A percentile compares a stretch with the other conserved stretches of the same genome.
Conservation (phyloP, 2,113 vertebrate genomes). For the Anas platyrhynchos region DNA sequence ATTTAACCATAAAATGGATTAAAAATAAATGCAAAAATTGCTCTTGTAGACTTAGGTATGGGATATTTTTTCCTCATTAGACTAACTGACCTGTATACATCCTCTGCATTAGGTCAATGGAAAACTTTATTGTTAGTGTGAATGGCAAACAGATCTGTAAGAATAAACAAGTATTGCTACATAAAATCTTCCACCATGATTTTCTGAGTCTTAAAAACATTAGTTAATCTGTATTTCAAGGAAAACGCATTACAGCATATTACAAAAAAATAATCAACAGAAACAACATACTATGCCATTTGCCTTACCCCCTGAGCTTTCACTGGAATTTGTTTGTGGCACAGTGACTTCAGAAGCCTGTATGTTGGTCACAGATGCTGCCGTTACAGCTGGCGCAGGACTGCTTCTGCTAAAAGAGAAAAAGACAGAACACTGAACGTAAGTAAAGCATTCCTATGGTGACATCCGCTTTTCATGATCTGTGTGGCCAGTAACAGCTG, state of each 20-base stretch:
- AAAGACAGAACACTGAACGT: background rate
- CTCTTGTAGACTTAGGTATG: background rate
- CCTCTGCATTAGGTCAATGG: background rate
- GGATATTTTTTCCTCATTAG: background rate
- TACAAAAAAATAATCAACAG: background rate
- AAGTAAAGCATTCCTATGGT: background rate
- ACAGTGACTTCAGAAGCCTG: slow-evolving; percentile 81
- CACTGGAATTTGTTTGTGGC: slow-evolving; percentile 81
- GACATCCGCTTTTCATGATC: background rate
- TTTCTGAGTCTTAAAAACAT: background rate
- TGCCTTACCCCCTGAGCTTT: slow-evolving; percentile 83
- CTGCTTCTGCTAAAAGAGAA: slow-evolving; percentile 78
- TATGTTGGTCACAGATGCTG: slow-evolving; percentile 82
- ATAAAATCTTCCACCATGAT: background rate
- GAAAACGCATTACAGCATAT: background rate
- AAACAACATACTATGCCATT: background rate
- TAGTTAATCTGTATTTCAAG: background rate
- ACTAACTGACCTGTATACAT: background rate
- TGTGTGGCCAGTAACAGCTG: background rate
- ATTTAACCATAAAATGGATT: no score
- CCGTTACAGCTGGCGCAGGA: slow-evolving; percentile 83
- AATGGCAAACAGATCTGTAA: background rate
- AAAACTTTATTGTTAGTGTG: background rate
- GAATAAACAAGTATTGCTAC: background rate
- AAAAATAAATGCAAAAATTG: background rate